Conservation (phyloP, 2,888 invertebrate species). For the Hetaerina titia region DNA sequence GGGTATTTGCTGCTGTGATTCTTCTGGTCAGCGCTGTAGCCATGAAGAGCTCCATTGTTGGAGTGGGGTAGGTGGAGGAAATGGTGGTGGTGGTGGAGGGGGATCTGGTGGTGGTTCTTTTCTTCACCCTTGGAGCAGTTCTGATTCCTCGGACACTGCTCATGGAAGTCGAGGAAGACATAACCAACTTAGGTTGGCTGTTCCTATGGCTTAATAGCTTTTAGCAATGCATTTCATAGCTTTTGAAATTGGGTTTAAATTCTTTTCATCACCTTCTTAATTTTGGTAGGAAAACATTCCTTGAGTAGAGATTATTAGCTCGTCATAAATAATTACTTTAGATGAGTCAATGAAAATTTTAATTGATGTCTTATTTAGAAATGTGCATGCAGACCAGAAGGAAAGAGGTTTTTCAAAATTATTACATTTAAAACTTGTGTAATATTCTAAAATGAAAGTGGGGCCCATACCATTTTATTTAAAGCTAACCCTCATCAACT, state of each 20-base stretch:
- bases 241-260: background rate
- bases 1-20: constrained; percentile 70
- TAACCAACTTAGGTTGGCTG: constrained; percentile 64
- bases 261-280: background rate
- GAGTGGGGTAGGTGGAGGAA: constrained; percentile 63
- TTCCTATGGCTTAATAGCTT: background rate
- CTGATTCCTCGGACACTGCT: constrained; percentile 72
- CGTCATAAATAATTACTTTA: no score
- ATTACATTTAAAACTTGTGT: no score
- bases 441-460: no score
- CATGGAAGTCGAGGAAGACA: constrained; percentile 72
- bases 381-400: no score
- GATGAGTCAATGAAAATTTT: no score
- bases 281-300: no score
- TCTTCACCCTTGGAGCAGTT: constrained; percentile 64
- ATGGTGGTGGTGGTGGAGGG: constrained; percentile 60
- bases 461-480: no score
- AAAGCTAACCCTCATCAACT: no score
- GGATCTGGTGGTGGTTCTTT: constrained; percentile 59
- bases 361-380: no score
- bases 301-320: no score
- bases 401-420: no score
- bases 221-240: background rate
- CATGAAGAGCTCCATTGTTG: constrained; percentile 65
- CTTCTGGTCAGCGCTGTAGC: constrained; percentile 56